phyloP scores from a whole-genome alignment of 2,797 vertebrate genomes.

The Varecia variegata region DNA sequence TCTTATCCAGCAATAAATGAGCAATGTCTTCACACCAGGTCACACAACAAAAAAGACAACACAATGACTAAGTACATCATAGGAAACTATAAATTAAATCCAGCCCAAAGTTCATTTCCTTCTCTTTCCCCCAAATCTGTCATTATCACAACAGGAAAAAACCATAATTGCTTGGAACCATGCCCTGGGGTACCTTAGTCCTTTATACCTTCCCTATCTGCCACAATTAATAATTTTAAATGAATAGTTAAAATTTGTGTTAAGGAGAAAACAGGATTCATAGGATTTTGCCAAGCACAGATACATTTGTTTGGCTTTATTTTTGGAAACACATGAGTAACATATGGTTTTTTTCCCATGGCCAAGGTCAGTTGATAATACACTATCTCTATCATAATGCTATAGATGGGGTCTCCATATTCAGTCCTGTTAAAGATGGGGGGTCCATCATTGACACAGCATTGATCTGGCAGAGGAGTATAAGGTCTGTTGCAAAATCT shows the following conservation, averaged over 20 bases:
- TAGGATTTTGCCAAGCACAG: background rate
- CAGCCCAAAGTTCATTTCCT: background rate
- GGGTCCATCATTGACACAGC: background rate
- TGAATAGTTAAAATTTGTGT: background rate
- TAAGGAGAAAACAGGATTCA: background rate
- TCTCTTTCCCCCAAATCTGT: background rate
- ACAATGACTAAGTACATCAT: background rate
- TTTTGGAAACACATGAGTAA: background rate
- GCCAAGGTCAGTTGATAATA: background rate
- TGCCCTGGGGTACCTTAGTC: background rate
- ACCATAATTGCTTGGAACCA: background rate
- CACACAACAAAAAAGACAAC: background rate
- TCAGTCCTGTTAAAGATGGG: background rate
- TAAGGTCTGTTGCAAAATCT: background rate
- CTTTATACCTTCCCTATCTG: background rate
- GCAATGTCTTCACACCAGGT: background rate
- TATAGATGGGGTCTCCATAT: background rate
- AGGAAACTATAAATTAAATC: background rate
- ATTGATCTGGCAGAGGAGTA: background rate
- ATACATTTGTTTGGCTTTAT: background rate
- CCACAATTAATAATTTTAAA: background rate
- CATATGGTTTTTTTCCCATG: background rate
- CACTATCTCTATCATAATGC: background rate
- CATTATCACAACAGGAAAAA: background rate
- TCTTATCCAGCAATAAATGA: background rate